Evolutionary conservation across 2,113 vertebrate species (phyloP), one percentile per base, ranked within the genome.

Genomic region (Syrmaticus mikado): DNA sequence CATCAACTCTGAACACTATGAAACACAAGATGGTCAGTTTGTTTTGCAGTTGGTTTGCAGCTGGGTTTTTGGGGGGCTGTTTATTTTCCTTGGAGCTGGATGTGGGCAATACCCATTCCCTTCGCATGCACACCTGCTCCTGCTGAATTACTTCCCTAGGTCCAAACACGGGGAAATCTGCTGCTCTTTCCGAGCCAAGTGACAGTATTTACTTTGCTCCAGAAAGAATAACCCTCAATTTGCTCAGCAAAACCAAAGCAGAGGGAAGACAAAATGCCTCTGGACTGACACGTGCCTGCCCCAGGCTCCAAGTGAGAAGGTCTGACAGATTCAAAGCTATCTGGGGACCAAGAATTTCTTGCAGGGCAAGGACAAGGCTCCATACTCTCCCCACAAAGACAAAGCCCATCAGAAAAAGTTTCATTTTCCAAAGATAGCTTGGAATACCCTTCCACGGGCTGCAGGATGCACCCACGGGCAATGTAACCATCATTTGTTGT

Each of bases 61-160:
- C 10, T 1, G 12, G 25, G 50, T 52, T 52, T 28, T 28, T 15
- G 27, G 50, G 25, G 25, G 53, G 9, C 8, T 2, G 3, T 36
- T 46, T 62, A 16, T 52, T 43, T 21, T 55, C 34, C 43, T 45
- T 46, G 24, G 67, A 79, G 67, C 11, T 10, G 62, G 60, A 12
- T 83, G 46, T 8, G 72, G 72, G 65, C 53, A 21, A 15, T 3
- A 19, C 13, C 22, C n/a, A 48, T 12, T 25, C 22, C 50, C 40
- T 36, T 6, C 2, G 6, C 46, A 13, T 27, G 11, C 82, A 65
- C 30, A n/a, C 19, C 62, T 10, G 2, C 4, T 58, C 41, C 48
- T 6, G 3, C 30, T 4, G 30, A 25, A 8, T 11, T 7, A 16
- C 16, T 30, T 2, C 0, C 0, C 20, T 19, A 46, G 16, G 10